These are phyloP conservation scores for Pollenia amentaria DNA, from an alignment of 2,888 invertebrate genomes.

Conservation along the genomic window DNA sequence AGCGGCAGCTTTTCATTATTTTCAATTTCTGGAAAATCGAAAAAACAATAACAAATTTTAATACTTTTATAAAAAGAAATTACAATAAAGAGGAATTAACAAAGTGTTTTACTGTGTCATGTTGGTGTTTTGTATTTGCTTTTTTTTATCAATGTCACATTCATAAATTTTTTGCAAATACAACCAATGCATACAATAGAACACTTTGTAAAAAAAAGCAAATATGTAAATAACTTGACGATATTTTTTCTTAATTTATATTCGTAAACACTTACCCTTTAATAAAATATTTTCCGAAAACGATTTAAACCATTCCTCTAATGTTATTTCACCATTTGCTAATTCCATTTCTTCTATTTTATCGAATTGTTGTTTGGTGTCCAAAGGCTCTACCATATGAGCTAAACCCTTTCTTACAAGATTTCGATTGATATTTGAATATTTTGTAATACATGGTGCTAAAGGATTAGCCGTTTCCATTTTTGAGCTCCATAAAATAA, in stretches of 20 bases:
- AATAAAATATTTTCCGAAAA: conserved; percentile 64
- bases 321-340: conserved; percentile 75
- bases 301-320: conserved; percentile 76
- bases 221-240: too few relatives aligned
- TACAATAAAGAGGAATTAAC: too few relatives aligned
- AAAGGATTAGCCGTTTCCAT: conserved; percentile 87
- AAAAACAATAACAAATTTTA: conserved; percentile 1
- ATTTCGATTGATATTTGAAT: conserved; percentile 88
- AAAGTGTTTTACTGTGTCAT: too few relatives aligned
- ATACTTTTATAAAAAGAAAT: background rate
- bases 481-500: conserved; percentile 89
- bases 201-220: too few relatives aligned
- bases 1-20: conserved; percentile 37
- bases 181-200: too few relatives aligned
- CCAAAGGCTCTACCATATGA: conserved; percentile 80
- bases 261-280: conserved; percentile 61
- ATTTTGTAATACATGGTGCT: conserved; percentile 87
- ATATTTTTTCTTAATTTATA: too few relatives aligned
- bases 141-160: too few relatives aligned
- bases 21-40: conserved; percentile 51
- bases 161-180: too few relatives aligned
- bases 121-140: too few relatives aligned
- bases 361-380: conserved; percentile 75
- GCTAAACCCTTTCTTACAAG: conserved; percentile 89
- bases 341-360: conserved; percentile 75